Base-by-base conservation (phyloP, 1,140 invertebrate genomes). In the Cydia splendana region DNA sequence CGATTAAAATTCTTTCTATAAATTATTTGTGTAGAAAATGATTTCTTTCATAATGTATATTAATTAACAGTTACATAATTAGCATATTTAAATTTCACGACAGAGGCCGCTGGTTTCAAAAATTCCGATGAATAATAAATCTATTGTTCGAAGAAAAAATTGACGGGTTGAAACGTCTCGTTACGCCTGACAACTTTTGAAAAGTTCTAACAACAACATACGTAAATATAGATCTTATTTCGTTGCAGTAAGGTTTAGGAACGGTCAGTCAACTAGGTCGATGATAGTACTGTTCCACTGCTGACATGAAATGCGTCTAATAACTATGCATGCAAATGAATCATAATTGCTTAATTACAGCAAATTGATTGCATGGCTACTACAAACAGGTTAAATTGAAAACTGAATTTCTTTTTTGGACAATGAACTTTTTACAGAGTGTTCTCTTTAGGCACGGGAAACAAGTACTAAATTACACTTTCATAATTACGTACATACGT, bases 291-390 rank as follows among this genome's bases (percentile, higher is more conserved):
- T 53, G n/a, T 62, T 62, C 18, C 7, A 62, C 18, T 12, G 57
- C 51, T 18, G 51, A 15, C 13, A 53, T 18, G 18, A 15, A 53
- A 53, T 53, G 51, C n/a, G 13, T 53, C 6, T 53, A 53, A 53
- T 62, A 62, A 62, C 57, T 62, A 62, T 24, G 57, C 57, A 62
- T 62, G 20, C 57, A 62, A 62, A 62, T 62, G 18, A 62, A 24
- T 62, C 20, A 24, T 62, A 24, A 62, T 62, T 62, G 57, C 20
- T 62, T 62, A 62, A 62, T 62, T 62, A 62, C 2, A 24, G 20
- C 57, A 24, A 24, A 0, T 18, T 62, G 57, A 62, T 62, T 62
- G 57, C 57, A 62, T 62, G n/a, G 2, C 51, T 53, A 9, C 6
- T 18, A 24, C 57, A 24, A 15, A 48, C 45, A 24, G 57, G 18